Percentiles rank a stretch among this genome's conserved stretches.
phyloP scores from a whole-genome alignment of 2,888 invertebrate species.

The Megaustenia siamemsis region DNA sequence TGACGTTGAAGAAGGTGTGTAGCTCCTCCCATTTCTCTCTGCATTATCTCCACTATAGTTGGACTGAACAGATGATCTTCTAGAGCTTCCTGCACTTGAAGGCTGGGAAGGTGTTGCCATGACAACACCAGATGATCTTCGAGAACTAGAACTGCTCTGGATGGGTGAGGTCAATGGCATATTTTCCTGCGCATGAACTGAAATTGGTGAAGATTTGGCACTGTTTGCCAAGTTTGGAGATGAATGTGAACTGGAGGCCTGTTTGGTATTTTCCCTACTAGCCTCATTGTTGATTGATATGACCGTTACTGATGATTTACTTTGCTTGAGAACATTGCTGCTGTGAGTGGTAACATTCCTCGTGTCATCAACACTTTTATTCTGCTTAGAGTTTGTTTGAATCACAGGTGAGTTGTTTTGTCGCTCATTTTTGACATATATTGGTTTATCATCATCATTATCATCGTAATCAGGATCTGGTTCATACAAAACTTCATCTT shows the following conservation, averaged over 20 bases:
- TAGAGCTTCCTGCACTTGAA: slow-evolving; percentile 58
- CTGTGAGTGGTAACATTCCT: neutral
- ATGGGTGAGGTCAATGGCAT: slow-evolving; percentile 52
- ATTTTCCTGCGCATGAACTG: slow-evolving; percentile 32
- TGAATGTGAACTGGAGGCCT: slow-evolving; percentile 12
- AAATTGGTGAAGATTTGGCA: slow-evolving; percentile 29
- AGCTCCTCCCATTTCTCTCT: slow-evolving; percentile 25
- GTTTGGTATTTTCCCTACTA: slow-evolving; percentile 52
- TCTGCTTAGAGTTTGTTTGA: neutral
- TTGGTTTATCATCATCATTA: slow-evolving; percentile 62
- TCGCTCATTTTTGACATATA: slow-evolving; percentile 1
- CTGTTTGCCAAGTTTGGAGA: slow-evolving; percentile 24
- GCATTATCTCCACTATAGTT: slow-evolving; percentile 52
- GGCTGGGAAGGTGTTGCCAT: slow-evolving; percentile 47
- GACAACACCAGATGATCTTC: slow-evolving; percentile 41
- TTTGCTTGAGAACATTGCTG: slow-evolving; percentile 29
- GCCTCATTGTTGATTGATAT: slow-evolving; percentile 67
- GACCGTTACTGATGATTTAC: slow-evolving; percentile 65
- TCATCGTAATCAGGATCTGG: slow-evolving; percentile 74
- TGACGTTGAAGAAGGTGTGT: slow-evolving; percentile 28
- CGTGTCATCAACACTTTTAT: neutral
- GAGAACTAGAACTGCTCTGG: slow-evolving; percentile 38
- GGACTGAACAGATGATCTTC: slow-evolving; percentile 58
- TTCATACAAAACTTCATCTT: slow-evolving; percentile 62
- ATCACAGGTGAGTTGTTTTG: slow-evolving; percentile 33